Evolutionary conservation across 2,797 vertebrate species (phyloP).

Genomic region (Syngnathus acus): DNA sequence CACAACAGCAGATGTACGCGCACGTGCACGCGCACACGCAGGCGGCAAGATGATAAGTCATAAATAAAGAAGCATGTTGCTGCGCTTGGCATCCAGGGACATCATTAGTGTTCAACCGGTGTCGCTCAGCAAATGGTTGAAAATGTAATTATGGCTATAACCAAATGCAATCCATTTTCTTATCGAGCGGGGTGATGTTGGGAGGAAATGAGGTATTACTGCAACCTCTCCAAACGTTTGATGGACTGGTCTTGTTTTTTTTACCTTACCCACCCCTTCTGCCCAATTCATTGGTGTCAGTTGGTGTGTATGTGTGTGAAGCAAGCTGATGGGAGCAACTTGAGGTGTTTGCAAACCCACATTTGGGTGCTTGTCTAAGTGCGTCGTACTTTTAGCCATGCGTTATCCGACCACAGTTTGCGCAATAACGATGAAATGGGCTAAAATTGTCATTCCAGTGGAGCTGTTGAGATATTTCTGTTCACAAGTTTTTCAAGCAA

Average conservation of each 20-base stretch:
- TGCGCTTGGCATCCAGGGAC: constrained; percentile 31
- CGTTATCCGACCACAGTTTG: neutral
- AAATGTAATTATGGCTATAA: constrained; percentile 45
- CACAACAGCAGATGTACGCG: constrained; percentile 16
- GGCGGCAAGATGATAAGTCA: constrained; percentile 22
- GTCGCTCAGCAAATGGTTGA: constrained; percentile 38
- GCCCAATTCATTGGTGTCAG: constrained; percentile 50
- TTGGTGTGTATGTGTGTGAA: constrained; percentile 24
- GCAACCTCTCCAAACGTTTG: constrained; percentile 24
- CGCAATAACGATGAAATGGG: neutral
- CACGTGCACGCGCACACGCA: constrained; percentile 4
- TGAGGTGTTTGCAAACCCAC: neutral
- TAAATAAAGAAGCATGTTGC: constrained; percentile 25
- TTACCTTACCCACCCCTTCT: constrained; percentile 15
- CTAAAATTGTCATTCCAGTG: neutral
- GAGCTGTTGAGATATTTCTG: neutral
- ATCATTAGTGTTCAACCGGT: constrained; percentile 41
- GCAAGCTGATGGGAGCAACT: constrained; percentile 28
- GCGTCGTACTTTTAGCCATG: too few species aligned
- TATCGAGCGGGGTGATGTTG: constrained; percentile 43
- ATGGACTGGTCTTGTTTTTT: constrained; percentile 45
- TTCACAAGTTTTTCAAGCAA: neutral
- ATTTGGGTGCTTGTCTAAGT: too few species aligned
- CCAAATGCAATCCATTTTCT: constrained; percentile 43
- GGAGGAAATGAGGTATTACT: constrained; percentile 57